phyloP scores from a whole-genome alignment of 2,888 invertebrate genomes.

The Dynastes grantii region DNA sequence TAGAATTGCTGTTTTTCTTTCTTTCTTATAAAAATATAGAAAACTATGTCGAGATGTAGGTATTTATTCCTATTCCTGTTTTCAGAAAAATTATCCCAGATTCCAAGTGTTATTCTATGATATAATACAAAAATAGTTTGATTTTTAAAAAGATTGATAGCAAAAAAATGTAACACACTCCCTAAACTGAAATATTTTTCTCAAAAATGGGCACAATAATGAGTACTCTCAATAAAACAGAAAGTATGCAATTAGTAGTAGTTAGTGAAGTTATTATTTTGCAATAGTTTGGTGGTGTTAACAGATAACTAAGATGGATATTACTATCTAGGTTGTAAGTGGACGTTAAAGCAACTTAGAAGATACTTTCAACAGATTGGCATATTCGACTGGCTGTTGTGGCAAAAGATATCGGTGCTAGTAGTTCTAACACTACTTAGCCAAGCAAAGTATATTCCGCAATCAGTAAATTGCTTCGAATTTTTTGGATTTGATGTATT shows the following conservation, averaged over 20 bases:
- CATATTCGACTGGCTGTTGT: slow-evolving; percentile 85
- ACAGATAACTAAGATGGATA: background rate
- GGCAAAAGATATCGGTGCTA: slow-evolving; percentile 84
- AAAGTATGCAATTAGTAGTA: background rate
- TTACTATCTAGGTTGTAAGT: slow-evolving; percentile 81
- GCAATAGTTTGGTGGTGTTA: too few species aligned
- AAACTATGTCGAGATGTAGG: too few species aligned
- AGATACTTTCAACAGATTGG: slow-evolving; percentile 81
- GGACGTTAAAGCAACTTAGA: slow-evolving; percentile 86
- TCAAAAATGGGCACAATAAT: too few species aligned
- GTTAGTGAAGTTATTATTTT: background rate
- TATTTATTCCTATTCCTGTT: too few species aligned
- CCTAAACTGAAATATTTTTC: too few species aligned
- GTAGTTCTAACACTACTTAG: slow-evolving; percentile 85
- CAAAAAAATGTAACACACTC: too few species aligned
- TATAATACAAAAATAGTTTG: too few species aligned
- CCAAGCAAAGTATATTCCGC: slow-evolving; percentile 81
- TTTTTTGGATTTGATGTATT: slow-evolving; percentile 94
- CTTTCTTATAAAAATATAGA: too few species aligned
- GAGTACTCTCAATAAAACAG: background rate
- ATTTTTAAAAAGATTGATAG: too few species aligned
- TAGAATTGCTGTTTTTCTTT: too few species aligned
- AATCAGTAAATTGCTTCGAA: slow-evolving; percentile 86
- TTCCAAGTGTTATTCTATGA: too few species aligned
- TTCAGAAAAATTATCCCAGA: too few species aligned